Evolutionary conservation across 37 sponge, comb jelly and placozoan species (phyloP), one percentile per base, ranked within the genome.

Genomic region (Haliclona indistincta): DNA sequence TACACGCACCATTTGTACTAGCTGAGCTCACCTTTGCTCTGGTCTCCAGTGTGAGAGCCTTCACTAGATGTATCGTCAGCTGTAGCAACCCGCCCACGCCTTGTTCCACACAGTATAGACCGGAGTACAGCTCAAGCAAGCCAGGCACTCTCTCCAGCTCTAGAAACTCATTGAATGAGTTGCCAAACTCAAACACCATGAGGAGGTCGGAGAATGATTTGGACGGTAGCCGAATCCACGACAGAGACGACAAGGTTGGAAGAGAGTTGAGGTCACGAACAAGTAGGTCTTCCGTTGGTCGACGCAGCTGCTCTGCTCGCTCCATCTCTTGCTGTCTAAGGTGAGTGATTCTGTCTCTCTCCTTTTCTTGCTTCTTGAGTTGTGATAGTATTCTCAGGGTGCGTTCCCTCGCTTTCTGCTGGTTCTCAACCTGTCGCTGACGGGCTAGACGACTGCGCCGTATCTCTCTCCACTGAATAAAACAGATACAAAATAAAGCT

Each of bases 111-210:
- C 71, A 78, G 53, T 76, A 73, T 20, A 85, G 55, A 19, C 64
- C 66, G 15, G 69, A 56, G 67, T 78, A 85, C 43, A 84, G 63
- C 6, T 84, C 65, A 22, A 78, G 55, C 33, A 61, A 58, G 38
- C 64, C 42, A 5, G 75, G 83, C 53, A 73, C 40, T 0, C 43
- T 29, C 36, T 78, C 91, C 38, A 84, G 25, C 61, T 84, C 86
- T 17, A 91, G 80, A 68, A 91, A 86, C 70, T 85, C 93, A 10
- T 47, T 51, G 58, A 94, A 94, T 3, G 96, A 83, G 20, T 74
- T 61, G 1, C 78, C 36, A 51, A 96, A 96, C 76, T 96, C 87
- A n/a, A 84, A 52, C 20, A 83, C 84, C 80, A 92, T 89, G 43
- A 92, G 77, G 33, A 85, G 56, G 54, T 92, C 82, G 28, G 92